phyloP scores from a whole-genome alignment of 2,797 vertebrate genomes.

The Pyrocephalus nanus region DNA sequence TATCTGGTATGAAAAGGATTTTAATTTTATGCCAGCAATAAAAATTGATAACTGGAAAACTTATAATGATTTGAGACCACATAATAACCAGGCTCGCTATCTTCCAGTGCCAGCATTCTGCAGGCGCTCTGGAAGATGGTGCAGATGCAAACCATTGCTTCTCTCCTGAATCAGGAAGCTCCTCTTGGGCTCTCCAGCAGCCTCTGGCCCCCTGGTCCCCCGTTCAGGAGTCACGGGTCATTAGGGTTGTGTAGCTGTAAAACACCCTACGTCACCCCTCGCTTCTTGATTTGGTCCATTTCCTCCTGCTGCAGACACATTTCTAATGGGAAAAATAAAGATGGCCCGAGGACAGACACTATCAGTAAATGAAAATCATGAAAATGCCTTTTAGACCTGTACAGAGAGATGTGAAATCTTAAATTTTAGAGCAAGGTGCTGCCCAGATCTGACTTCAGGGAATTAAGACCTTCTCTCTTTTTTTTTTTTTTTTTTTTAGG shows the following conservation, averaged over 20 bases:
- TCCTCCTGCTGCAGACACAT: neutral
- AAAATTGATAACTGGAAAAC: slow-evolving; percentile 20
- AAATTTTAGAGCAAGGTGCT: neutral
- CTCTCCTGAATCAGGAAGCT: neutral
- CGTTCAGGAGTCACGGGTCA: neutral
- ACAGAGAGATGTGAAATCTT: neutral
- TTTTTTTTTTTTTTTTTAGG: neutral
- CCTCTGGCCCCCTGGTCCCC: neutral
- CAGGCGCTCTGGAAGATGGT: neutral
- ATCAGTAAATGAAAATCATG: neutral
- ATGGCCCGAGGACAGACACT: neutral
- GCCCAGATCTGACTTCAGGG: neutral
- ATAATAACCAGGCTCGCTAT: neutral
- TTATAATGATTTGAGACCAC: neutral
- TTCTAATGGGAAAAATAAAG: neutral
- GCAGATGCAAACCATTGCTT: neutral
- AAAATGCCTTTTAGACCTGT: neutral
- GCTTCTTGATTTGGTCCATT: neutral
- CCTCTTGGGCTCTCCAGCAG: neutral
- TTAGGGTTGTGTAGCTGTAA: neutral
- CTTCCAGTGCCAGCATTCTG: neutral
- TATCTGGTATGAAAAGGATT: slow-evolving; percentile 8
- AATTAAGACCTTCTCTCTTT: neutral
- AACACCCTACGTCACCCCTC: neutral
- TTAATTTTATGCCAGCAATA: slow-evolving; percentile 51